Percentiles rank a stretch among this genome's conserved stretches.
phyloP scores from a whole-genome alignment of 2,113 vertebrate species.

The Tympanuchus pallidicinctus region DNA sequence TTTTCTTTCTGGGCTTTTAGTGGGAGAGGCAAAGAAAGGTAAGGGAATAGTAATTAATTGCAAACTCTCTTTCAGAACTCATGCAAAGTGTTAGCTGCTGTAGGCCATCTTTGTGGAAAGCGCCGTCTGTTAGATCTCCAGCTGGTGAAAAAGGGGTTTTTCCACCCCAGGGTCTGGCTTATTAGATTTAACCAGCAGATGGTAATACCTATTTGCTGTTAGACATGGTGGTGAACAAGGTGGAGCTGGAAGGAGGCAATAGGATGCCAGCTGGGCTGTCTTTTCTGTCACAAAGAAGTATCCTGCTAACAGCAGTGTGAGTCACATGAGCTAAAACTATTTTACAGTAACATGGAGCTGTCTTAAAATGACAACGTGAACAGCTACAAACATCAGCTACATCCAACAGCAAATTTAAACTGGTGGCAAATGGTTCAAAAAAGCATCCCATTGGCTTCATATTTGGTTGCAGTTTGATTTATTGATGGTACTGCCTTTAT shows the following conservation, averaged over 20 bases:
- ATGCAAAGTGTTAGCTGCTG: background rate
- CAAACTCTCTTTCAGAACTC: background rate
- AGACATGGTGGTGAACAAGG: background rate
- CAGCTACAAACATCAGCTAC: background rate
- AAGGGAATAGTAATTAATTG: background rate
- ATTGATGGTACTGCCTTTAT: background rate
- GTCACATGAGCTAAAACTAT: background rate
- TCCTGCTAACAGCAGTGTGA: background rate
- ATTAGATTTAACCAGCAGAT: background rate
- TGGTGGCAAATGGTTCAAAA: slow-evolving; percentile 29
- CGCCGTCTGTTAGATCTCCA: background rate
- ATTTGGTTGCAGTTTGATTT: background rate
- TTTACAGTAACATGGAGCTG: background rate
- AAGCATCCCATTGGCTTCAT: background rate
- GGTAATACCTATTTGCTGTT: background rate
- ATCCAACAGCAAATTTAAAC: background rate
- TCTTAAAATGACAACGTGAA: background rate
- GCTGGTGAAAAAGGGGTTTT: background rate
- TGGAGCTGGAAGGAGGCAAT: background rate
- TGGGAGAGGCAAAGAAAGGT: background rate
- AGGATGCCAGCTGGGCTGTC: background rate
- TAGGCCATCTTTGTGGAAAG: background rate
- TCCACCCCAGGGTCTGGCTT: background rate
- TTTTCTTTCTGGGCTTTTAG: background rate
- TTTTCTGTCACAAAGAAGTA: background rate